Percentiles rank a stretch among this genome's conserved stretches.
These are phyloP conservation scores for Zaprionus ghesquierei DNA, from an alignment of 1,140 invertebrate genomes.

Conservation along the genomic window DNA sequence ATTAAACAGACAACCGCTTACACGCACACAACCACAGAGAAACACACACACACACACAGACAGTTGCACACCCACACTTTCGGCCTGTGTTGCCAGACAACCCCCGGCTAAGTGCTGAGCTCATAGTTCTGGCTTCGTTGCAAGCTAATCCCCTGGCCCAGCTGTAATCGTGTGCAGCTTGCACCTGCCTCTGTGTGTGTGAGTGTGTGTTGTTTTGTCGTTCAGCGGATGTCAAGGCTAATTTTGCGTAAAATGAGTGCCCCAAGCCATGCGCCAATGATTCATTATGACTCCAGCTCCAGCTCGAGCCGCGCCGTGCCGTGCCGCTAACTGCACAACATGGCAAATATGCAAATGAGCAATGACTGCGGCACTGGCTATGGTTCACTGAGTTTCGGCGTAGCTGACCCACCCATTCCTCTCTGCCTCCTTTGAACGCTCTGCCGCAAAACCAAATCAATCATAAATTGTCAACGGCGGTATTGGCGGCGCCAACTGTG, in stretches of 20 bases:
- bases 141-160: conserved; percentile 6
- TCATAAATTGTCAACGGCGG: conserved; percentile 70
- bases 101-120: conserved; percentile 33
- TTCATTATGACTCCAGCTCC: conserved; percentile 53
- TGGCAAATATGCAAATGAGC: conserved; percentile 63
- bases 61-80: conserved; percentile 36
- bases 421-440: background rate
- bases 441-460: conserved; percentile 59
- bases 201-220: conserved; percentile 56
- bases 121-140: conserved; percentile 4
- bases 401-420: background rate
- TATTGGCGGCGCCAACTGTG: conserved; percentile 1
- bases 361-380: conserved; percentile 17
- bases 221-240: conserved; percentile 67
- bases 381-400: background rate
- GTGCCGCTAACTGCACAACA: conserved; percentile 29
- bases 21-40: background rate
- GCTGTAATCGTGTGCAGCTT: conserved; percentile 50
- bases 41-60: conserved; percentile 1
- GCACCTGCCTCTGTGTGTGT: conserved; percentile 8
- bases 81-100: conserved; percentile 47
- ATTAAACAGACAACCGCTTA: conserved; percentile 53
- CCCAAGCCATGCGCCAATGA: conserved; percentile 55
- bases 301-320: background rate
- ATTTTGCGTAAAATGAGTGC: conserved; percentile 77